Evolutionary conservation across 2,888 invertebrate genomes (phyloP).

Genomic region (Sinelater perroti): DNA sequence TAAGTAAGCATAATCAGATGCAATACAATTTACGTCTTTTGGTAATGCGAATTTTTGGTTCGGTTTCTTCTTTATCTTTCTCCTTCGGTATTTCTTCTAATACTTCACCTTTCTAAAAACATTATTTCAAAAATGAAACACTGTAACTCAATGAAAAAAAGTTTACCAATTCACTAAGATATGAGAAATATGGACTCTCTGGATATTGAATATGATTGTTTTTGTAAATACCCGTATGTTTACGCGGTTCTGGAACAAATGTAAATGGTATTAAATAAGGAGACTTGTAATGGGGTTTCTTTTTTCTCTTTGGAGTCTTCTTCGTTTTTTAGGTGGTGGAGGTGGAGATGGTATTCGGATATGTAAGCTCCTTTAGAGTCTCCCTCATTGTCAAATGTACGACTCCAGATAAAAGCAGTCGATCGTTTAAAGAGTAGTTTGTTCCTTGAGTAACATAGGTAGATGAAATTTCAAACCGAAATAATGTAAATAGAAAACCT

Average conservation of each 20-base stretch:
- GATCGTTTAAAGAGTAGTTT: conserved; percentile 56
- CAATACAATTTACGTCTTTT: conserved; percentile 6
- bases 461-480: not conserved
- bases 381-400: conserved; percentile 55
- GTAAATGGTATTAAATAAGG: conserved; percentile 54
- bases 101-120: not conserved
- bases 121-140: not conserved
- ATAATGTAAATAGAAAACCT: conserved; percentile 13
- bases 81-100: not conserved
- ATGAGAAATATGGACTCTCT: conserved; percentile 55
- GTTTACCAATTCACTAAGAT: conserved; percentile 47
- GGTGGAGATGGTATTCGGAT: conserved; percentile 59
- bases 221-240: conserved; percentile 49
- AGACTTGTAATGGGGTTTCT: conserved; percentile 44
- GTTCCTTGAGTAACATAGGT: conserved; percentile 41
- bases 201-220: conserved; percentile 53
- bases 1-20: not conserved
- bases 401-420: conserved; percentile 56
- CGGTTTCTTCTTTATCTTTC: not conserved
- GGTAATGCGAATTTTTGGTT: not conserved
- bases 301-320: conserved; percentile 20
- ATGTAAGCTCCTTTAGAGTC: conserved; percentile 57
- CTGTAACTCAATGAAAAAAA: not conserved
- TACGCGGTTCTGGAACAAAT: conserved; percentile 43
- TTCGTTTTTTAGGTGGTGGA: conserved; percentile 35